Evolutionary conservation across 23 tunicate species (phyloP).

Genomic region (Trididemnum nubilum): DNA sequence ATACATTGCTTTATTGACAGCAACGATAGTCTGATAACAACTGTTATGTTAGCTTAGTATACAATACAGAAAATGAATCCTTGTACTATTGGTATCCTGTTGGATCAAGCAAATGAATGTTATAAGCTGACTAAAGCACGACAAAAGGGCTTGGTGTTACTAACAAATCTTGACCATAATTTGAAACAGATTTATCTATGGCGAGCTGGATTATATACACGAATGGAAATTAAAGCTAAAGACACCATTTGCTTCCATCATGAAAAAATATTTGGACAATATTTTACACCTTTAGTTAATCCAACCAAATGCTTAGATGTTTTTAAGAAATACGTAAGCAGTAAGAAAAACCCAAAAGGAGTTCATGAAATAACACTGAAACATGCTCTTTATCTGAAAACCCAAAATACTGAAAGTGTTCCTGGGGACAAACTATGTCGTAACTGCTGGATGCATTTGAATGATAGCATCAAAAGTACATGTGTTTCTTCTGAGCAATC

Average conservation of each 20-base stretch:
- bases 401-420: background rate
- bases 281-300: background rate
- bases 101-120: background rate
- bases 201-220: background rate
- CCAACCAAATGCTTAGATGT: background rate
- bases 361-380: background rate
- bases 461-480: background rate
- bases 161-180: background rate
- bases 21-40: no score
- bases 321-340: background rate
- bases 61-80: no score
- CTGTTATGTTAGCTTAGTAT: no score
- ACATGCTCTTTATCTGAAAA: background rate
- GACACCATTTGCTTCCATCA: background rate
- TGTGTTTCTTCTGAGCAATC: background rate
- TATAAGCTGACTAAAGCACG: background rate
- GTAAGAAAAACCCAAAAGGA: conserved; percentile 2
- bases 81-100: background rate
- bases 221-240: background rate
- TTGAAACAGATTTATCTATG: background rate
- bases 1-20: no score
- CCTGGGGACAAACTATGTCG: background rate
- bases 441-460: background rate
- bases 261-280: background rate
- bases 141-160: background rate